A percentile compares a stretch with the other conserved stretches of the same genome.
Evolutionary conservation across 1,140 invertebrate genomes (phyloP).

Genomic region (Bombus pascuorum): DNA sequence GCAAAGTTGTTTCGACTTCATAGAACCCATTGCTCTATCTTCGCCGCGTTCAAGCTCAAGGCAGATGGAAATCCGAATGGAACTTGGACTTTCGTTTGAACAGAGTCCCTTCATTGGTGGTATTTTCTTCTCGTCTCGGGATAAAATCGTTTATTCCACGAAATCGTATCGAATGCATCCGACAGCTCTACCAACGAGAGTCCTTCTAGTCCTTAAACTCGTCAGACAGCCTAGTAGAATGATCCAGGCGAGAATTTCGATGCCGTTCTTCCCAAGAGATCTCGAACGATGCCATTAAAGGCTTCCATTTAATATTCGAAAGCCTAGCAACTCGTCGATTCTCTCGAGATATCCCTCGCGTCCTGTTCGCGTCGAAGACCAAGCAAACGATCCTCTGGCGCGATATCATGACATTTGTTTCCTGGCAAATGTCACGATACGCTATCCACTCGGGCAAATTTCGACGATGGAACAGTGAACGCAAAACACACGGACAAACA

Average conservation of each 20-base stretch:
- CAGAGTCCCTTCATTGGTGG: neutral
- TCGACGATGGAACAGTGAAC: neutral
- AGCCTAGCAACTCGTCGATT: neutral
- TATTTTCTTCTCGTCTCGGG: neutral
- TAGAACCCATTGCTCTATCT: neutral
- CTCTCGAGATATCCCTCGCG: neutral
- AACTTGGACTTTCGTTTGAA: neutral
- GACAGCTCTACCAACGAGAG: neutral
- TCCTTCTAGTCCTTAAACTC: neutral
- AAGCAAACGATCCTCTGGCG: neutral
- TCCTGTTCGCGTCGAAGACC: neutral
- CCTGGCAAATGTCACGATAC: constrained; percentile 12
- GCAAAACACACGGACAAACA: neutral
- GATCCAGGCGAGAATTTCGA: neutral
- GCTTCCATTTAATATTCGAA: neutral
- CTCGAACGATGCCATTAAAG: neutral
- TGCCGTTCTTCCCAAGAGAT: neutral
- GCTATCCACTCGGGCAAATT: neutral
- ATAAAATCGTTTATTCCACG: neutral
- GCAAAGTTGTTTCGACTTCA: neutral
- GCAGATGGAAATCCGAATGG: neutral
- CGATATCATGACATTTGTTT: constrained; percentile 1
- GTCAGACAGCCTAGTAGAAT: neutral
- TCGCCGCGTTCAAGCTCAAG: neutral
- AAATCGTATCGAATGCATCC: neutral